A percentile compares a stretch with the other conserved stretches of the same genome.
These are phyloP conservation scores for Neuroterus valhalla DNA, from an alignment of 1,140 invertebrate genomes.

Conservation along the genomic window DNA sequence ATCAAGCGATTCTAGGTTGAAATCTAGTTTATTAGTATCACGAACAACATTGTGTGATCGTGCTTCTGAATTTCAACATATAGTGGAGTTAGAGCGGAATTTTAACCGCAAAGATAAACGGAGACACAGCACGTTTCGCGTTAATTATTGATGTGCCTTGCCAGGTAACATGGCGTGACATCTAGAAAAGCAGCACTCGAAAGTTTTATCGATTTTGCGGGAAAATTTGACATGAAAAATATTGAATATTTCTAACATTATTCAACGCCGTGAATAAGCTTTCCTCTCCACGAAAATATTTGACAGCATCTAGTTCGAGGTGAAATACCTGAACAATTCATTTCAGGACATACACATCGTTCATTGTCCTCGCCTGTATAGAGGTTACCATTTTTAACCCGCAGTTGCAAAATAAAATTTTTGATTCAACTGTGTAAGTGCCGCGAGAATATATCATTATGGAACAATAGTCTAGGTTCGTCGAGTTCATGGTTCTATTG, in stretches of 20 bases:
- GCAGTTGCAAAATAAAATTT: slow-evolving; percentile 4
- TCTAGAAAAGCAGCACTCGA: background rate
- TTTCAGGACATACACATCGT: background rate
- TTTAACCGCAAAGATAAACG: background rate
- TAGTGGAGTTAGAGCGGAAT: background rate
- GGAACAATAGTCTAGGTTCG: slow-evolving; percentile 12
- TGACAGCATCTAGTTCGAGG: background rate
- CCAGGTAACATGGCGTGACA: background rate
- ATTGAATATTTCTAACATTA: slow-evolving; percentile 14
- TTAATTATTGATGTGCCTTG: slow-evolving; percentile 1
- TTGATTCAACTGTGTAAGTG: slow-evolving; percentile 1
- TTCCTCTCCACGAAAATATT: background rate
- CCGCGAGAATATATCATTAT: slow-evolving; percentile 17
- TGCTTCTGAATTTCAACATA: background rate
- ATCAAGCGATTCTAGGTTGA: background rate
- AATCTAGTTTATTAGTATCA: background rate
- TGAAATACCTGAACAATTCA: background rate
- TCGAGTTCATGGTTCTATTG: background rate
- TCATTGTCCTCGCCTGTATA: background rate
- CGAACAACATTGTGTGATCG: background rate
- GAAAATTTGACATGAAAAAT: background rate
- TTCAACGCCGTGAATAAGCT: slow-evolving; percentile 12
- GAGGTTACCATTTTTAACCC: background rate
- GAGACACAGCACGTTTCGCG: background rate
- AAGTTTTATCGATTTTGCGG: slow-evolving; percentile 11